Percentiles rank a stretch among this genome's conserved stretches.
Conservation (phyloP, 2,797 vertebrate species). For the Alosa sapidissima region DNA sequence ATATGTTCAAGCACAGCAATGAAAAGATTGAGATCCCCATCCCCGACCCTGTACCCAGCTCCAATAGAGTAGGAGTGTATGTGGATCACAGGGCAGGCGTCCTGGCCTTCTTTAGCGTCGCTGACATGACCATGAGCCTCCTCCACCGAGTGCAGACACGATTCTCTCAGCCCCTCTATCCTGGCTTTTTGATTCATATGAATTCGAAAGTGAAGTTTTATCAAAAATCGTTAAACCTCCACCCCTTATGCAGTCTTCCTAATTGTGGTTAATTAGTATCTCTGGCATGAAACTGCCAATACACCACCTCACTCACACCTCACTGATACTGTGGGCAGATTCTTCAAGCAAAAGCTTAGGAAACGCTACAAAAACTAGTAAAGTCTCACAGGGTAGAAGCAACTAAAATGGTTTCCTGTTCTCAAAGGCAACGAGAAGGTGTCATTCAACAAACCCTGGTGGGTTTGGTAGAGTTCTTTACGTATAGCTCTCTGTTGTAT, state of each 20-base stretch:
- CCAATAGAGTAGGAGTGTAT: not conserved
- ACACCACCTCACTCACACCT: not conserved
- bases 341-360: not conserved
- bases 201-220: conserved; percentile 14
- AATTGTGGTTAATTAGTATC: not conserved
- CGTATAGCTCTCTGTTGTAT: not conserved
- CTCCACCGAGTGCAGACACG: not conserved
- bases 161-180: not conserved
- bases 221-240: not conserved
- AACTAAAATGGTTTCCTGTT: not conserved
- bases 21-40: not conserved
- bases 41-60: not conserved
- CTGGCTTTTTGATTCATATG: not conserved
- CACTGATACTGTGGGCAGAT: not conserved
- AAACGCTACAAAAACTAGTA: not conserved
- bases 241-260: not conserved
- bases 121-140: not conserved
- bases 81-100: not conserved
- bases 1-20: not conserved
- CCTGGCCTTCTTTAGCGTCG: not conserved
- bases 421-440: not conserved
- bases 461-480: not conserved
- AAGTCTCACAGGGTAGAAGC: not conserved
- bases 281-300: not conserved
- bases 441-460: not conserved